phyloP scores from a whole-genome alignment of 2,888 invertebrate species.

The Plebejus anna region DNA sequence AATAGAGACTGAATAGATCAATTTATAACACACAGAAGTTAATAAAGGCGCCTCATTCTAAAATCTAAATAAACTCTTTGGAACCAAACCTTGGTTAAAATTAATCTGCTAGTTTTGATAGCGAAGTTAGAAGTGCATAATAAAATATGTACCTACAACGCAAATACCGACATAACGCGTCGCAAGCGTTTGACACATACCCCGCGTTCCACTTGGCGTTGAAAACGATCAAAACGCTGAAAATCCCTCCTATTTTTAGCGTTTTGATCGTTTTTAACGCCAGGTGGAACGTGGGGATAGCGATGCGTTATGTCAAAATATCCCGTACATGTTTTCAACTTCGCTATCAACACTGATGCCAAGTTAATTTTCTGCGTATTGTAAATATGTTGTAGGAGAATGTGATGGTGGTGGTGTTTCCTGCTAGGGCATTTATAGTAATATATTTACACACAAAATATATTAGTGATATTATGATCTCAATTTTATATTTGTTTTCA shows the following conservation, averaged over 20 bases:
- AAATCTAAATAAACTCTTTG: neutral
- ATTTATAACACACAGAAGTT: neutral
- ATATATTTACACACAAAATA: constrained; percentile 14
- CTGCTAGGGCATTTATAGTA: neutral
- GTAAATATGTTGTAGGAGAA: constrained; percentile 25
- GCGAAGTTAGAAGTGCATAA: no score
- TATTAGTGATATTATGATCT: constrained; percentile 15
- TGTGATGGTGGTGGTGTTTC: constrained; percentile 7
- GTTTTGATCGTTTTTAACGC: no score
- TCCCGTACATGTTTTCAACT: neutral
- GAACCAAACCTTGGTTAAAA: no score
- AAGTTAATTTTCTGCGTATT: neutral
- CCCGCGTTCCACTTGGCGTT: no score
- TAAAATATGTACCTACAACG: no score
- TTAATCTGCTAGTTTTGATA: no score
- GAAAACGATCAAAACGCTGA: no score
- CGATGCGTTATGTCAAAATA: neutral
- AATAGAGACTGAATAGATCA: constrained; percentile 41
- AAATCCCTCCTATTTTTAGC: no score
- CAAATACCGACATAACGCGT: neutral
- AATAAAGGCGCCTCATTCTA: neutral
- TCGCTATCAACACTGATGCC: neutral
- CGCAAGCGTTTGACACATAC: neutral
- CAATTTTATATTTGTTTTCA: constrained; percentile 10
- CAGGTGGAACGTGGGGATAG: neutral